A percentile compares a stretch with the other conserved stretches of the same genome.
Evolutionary conservation across 2,797 vertebrate genomes (phyloP).

Genomic region (Malurus leucopterus): DNA sequence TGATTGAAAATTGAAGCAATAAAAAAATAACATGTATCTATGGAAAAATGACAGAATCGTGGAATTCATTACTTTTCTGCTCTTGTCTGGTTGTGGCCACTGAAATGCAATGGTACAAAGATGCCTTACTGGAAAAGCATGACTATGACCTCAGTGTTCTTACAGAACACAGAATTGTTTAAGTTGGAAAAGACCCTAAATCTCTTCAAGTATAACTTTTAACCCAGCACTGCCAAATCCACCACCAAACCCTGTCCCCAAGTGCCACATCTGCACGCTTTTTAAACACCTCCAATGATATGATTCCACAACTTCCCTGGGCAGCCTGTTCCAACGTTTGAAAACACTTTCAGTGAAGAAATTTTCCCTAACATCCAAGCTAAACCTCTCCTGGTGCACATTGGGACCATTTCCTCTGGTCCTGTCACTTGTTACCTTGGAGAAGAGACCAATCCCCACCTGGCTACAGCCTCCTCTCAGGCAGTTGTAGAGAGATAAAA

Average conservation of each 20-base stretch:
- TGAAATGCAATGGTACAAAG: neutral
- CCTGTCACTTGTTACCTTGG: rapidly evolving
- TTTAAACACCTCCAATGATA: neutral
- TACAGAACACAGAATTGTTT: neutral
- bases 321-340: neutral
- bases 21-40: neutral
- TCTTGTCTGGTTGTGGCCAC: neutral
- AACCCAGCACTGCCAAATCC: neutral
- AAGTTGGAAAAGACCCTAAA: neutral
- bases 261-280: rapidly evolving
- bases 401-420: neutral
- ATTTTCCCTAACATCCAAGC: neutral
- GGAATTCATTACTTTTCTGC: neutral
- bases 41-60: neutral
- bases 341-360: neutral
- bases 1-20: neutral
- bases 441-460: rapidly evolving
- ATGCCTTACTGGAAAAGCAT: neutral
- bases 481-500: neutral
- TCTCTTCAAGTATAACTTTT: neutral
- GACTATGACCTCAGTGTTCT: neutral
- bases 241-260: neutral
- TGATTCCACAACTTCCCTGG: neutral
- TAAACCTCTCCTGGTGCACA: neutral
- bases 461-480: neutral